Base-by-base conservation (phyloP, 2,113 vertebrate genomes). In the Sceloporus undulatus region DNA sequence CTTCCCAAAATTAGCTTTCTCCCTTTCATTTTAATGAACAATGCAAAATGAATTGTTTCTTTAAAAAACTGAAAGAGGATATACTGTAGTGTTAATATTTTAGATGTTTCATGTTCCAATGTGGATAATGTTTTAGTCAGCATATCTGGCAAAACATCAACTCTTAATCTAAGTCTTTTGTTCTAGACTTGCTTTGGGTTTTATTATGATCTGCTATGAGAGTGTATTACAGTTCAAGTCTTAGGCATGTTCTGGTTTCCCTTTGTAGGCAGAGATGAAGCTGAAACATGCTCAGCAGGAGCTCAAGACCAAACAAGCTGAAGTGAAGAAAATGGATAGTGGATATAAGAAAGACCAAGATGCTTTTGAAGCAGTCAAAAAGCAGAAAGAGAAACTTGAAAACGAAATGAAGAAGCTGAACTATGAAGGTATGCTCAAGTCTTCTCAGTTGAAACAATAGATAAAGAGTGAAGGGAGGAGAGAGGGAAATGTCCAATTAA, bases 291-390 rank as follows among this genome's bases (percentile, higher is more conserved):
- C 98, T n/a, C 97, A 97, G 83, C 91, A 98, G 77, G 98, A 99
- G 90, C 93, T 99, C 84, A 98, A 99, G 92, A 96, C 93, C 85
- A 99, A 98, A 93, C 97, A 98, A 94, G 93, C 96, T 9, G 98
- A 99, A 95, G 97, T 98, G 80, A 98, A 98, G 93, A 98, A 98
- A 87, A 97, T 98, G 98, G 98, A 99, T 76, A 74, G 91, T 73
- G 96, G 97, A 29, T 99, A 98, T 93, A 98, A 98, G 92, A 98
- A 98, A 86, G 98, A 98, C 86, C 94, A 95, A 91, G 97, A 97
- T 75, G 87, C 94, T 23, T 92, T 98, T 88, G 96, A 98, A 94
- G 94, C 95, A 40, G 93, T 98, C 4, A 97, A 82, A 89, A 97
- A 95, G 91, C 94, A 87, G 88, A 98, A 96, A 94, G 97, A 96